Base-by-base conservation (phyloP, 2,888 invertebrate species). In the Aromia moschata region DNA sequence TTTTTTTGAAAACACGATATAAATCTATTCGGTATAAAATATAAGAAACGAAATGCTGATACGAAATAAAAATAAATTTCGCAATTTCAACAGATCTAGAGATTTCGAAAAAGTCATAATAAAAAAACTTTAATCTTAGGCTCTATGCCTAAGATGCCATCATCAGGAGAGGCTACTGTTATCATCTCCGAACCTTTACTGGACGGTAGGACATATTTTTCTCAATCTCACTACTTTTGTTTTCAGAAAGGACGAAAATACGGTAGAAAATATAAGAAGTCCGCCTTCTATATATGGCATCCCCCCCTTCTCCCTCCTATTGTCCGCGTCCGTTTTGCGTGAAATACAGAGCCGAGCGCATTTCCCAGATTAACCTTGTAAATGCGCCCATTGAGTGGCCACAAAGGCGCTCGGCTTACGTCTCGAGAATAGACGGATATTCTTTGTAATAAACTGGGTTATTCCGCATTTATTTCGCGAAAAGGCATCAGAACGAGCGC, bases 391-490 rank as follows among this genome's bases (percentile, higher is more conserved):
- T 46, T 46, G 31, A 46, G 15, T n/a, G 4, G 45, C 16, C 33
- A 46, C 45, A 46, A 46, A 17, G 45, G 33, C 31, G 15, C n/a
- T n/a, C 38, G 45, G 15, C 45, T 46, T 31, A 46, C 33, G 45
- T 30, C 45, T 10, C 14, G 31, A 31, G 31, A 46, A 46, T 14
- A 17, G 30, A 30, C 30, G 15, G 30, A 30, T 30, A 31, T 30
- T 44, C 44, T 45, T 15, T 30, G 44, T 30, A 14, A 5, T 1
- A 45, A 45, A 30, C 20, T 45, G 31, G 44, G 44, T 45, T 30
- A 45, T 45, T 31, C 30, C 16, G 2, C 14, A 18, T 45, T 44
- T 45, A 31, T 25, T 30, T 45, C 30, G 20, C 14, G 30, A 25
- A 45, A 31, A 14, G 15, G 14, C 37, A 37, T 11, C 12, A 37